A percentile compares a stretch with the other conserved stretches of the same genome.
Evolutionary conservation across 2,113 vertebrate genomes (phyloP).

Genomic region (Burhinus bistriatus): DNA sequence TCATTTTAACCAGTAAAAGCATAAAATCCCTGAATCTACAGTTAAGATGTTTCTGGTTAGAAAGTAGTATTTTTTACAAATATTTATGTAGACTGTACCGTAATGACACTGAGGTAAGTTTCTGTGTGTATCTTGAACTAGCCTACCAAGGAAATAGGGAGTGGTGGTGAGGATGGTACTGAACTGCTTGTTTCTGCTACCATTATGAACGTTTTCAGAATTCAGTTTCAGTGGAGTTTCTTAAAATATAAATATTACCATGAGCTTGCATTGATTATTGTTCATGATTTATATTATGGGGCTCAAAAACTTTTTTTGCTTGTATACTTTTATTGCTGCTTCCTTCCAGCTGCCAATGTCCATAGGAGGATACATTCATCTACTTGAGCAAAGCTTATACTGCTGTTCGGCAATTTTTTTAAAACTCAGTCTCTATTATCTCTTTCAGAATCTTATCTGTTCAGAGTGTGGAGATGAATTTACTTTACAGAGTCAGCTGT

Average conservation of each 20-base stretch:
- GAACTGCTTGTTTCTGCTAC: not conserved
- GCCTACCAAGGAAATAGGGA: not conserved
- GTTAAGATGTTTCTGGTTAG: not conserved
- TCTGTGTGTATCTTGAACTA: not conserved
- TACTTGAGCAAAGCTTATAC: not conserved
- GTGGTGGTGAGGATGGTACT: not conserved
- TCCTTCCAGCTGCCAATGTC: not conserved
- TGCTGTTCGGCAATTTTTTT: not conserved
- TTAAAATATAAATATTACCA: not conserved
- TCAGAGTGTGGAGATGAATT: slow-evolving; percentile 97
- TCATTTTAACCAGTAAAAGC: not conserved
- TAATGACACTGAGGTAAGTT: not conserved
- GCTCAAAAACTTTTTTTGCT: not conserved
- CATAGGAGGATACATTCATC: not conserved
- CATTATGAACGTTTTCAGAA: not conserved
- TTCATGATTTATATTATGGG: not conserved
- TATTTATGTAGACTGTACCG: not conserved
- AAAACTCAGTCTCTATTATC: slow-evolving; percentile 31
- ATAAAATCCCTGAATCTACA: not conserved
- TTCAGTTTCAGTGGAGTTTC: not conserved
- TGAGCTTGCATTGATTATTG: not conserved
- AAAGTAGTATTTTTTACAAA: not conserved
- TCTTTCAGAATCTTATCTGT: slow-evolving; percentile 91
- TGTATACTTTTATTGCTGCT: not conserved
- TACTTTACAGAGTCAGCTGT: slow-evolving; percentile 92